Evolutionary conservation across 2,113 vertebrate species (phyloP).

Genomic region (Phasianus colchicus): DNA sequence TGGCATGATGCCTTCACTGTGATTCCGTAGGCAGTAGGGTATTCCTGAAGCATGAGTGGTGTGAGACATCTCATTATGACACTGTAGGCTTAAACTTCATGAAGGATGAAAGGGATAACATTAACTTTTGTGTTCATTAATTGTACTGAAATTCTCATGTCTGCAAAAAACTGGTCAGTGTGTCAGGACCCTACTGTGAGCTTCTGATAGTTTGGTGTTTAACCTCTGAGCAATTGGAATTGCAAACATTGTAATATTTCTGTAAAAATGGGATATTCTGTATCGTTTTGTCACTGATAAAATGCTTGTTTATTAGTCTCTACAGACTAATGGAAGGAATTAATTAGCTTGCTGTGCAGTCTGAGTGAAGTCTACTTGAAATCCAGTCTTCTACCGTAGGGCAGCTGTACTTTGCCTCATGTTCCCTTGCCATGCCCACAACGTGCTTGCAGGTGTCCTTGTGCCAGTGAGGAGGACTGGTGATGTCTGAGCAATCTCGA

Average conservation of each 20-base stretch:
- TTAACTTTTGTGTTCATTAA: background rate
- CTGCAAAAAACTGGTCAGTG: background rate
- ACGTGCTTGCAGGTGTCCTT: background rate
- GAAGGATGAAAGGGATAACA: background rate
- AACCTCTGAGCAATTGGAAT: background rate
- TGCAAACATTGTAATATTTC: background rate
- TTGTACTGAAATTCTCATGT: background rate
- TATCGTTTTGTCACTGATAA: background rate
- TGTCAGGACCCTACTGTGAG: background rate
- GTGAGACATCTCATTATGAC: background rate
- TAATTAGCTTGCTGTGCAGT: background rate
- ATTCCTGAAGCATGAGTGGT: background rate
- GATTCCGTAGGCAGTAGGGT: background rate
- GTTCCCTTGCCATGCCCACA: background rate
- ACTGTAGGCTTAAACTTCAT: background rate
- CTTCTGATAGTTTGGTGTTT: background rate
- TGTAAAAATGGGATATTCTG: background rate
- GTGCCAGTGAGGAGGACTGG: background rate
- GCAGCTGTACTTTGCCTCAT: background rate
- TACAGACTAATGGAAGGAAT: background rate
- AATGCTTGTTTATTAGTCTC: background rate
- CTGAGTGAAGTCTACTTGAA: background rate
- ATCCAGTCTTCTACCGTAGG: background rate
- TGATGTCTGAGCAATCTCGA: fast-evolving
- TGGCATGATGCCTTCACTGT: fast-evolving